These are phyloP conservation scores for Lepidonotus clava DNA, from an alignment of 2,888 invertebrate species.

Conservation along the genomic window DNA sequence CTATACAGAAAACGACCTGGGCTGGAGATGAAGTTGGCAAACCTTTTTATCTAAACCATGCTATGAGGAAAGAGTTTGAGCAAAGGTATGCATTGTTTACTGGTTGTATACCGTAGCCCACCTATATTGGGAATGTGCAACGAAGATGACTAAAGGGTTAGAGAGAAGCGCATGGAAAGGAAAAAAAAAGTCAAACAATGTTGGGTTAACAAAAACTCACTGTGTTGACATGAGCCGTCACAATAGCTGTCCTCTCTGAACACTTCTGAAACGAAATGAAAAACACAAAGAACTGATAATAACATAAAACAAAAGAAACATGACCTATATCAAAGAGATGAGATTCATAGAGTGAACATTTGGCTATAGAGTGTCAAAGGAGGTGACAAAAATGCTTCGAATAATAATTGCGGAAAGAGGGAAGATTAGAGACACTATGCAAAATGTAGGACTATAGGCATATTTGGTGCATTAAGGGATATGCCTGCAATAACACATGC, in stretches of 20 bases:
- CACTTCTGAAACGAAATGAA: constrained; percentile 32
- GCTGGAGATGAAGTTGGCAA: too few species aligned
- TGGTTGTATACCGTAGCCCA: background rate
- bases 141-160: background rate
- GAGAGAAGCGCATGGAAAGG: background rate
- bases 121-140: background rate
- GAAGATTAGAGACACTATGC: too few species aligned
- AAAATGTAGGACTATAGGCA: too few species aligned
- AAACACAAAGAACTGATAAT: background rate
- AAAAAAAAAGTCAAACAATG: background rate
- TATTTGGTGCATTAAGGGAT: too few species aligned
- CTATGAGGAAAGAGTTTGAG: too few species aligned
- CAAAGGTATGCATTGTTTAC: background rate
- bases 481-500: too few species aligned
- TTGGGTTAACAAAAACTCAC: constrained; percentile 24
- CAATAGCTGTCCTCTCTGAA: constrained; percentile 49
- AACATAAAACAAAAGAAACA: background rate
- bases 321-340: background rate
- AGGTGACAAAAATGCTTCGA: too few species aligned
- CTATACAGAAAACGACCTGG: too few species aligned
- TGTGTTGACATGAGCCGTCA: constrained; percentile 49
- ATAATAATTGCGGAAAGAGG: too few species aligned
- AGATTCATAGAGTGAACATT: background rate
- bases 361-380: too few species aligned
- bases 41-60: too few species aligned